Evolutionary conservation across 2,113 vertebrate genomes (phyloP).

Genomic region (Taurulus bubalis): DNA sequence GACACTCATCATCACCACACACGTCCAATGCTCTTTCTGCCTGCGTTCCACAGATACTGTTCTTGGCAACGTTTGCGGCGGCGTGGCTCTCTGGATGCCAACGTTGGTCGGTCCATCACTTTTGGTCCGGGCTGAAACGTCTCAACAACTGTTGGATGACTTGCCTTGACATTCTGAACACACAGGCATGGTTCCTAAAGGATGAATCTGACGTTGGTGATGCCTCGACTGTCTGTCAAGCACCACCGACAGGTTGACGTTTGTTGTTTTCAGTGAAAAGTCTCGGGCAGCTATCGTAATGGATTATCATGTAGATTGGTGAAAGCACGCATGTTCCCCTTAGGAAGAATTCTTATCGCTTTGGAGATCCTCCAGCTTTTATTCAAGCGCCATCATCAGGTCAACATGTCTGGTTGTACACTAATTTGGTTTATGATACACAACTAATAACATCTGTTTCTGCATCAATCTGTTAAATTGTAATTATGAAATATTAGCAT

Average conservation of each 20-base stretch:
- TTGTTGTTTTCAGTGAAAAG: neutral
- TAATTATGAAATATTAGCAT: too few species aligned
- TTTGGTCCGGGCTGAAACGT: neutral
- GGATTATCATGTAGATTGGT: neutral
- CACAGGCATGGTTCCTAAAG: neutral
- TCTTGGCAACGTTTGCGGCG: neutral
- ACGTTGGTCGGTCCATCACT: neutral
- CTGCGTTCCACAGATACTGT: neutral
- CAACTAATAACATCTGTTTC: too few species aligned
- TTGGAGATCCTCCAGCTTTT: too few species aligned
- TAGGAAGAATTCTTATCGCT: too few species aligned
- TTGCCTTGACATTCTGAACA: neutral
- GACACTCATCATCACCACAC: neutral
- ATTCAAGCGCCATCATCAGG: too few species aligned
- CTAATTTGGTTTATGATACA: neutral
- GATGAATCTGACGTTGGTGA: neutral
- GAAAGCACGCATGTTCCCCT: too few species aligned
- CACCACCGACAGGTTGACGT: neutral
- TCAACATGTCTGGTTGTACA: neutral
- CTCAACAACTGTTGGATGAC: neutral
- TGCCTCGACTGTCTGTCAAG: neutral
- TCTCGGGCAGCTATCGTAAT: neutral
- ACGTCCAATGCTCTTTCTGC: neutral
- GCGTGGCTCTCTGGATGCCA: neutral
- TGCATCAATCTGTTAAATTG: neutral